phyloP scores from a whole-genome alignment of 2,113 vertebrate genomes.

The Terrapene triunguis region DNA sequence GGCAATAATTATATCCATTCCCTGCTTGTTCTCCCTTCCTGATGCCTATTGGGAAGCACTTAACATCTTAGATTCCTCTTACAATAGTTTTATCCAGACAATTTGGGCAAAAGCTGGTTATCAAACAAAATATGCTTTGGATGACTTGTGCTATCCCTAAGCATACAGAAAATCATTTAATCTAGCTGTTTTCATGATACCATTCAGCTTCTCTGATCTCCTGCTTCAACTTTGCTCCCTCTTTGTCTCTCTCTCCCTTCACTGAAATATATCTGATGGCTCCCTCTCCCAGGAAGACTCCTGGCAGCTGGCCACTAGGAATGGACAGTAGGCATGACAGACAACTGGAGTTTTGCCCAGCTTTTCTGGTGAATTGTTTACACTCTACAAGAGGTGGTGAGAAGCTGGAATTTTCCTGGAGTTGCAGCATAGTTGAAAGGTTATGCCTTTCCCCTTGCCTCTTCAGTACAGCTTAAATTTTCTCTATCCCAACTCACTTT shows the following conservation, averaged over 20 bases:
- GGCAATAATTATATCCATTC: background rate
- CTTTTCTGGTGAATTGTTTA: conserved; percentile 22
- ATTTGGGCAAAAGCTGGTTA: background rate
- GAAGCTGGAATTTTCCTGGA: conserved; percentile 12
- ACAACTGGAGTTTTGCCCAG: background rate
- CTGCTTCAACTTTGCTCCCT: background rate
- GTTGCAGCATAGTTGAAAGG: background rate
- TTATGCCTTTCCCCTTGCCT: background rate
- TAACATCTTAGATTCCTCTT: background rate
- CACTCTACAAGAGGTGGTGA: background rate
- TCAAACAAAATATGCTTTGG: background rate
- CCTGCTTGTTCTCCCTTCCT: background rate
- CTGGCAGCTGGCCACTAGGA: background rate
- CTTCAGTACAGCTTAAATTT: background rate
- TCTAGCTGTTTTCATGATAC: background rate
- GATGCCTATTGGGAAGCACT: background rate
- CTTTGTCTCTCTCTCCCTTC: background rate
- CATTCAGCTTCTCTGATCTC: background rate
- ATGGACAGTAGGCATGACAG: background rate
- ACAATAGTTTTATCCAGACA: background rate
- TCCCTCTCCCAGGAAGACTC: background rate
- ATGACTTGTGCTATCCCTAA: background rate
- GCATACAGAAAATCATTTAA: background rate
- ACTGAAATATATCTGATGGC: background rate
- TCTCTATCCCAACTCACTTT: background rate